Evolutionary conservation across 2,797 vertebrate genomes (phyloP), one percentile per base, ranked within the genome.

Genomic region (Urosaurus nigricauda): DNA sequence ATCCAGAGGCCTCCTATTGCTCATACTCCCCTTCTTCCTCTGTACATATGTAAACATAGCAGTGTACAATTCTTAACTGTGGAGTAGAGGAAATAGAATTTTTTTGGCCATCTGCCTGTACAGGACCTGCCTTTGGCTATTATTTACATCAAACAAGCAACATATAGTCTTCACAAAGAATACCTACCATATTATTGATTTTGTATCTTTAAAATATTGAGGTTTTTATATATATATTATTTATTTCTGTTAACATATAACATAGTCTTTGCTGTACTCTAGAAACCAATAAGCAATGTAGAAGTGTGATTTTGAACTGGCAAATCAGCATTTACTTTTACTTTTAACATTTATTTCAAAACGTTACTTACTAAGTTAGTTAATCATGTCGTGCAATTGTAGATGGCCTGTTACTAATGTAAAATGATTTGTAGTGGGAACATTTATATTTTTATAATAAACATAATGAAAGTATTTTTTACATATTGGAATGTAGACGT

Each of bases 401-500:
- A 98, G 98, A 99, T 98, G 98, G 98, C 98, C 98, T 98, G 97
- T 98, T 98, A 99, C 98, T 99, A 99, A 99, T 99, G 98, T 99
- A 98, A 98, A 99, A 98, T 98, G 98, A 99, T 99, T 99, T 99
- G 98, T 99, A 99, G 98, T 99, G 98, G 98, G 98, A 99, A 98
- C 98, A 98, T 99, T 99, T 99, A 99, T 99, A 99, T 99, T 99
- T 99, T 99, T 99, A 99, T 99, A 99, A 99, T 99, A 99, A 99
- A 99, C 98, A 98, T 98, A 98, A 97, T 97, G 97, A 98, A 99
- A 99, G 98, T 99, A 99, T 99, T 99, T 99, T 99, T 98, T 98
- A 98, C 98, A 98, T 98, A 98, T 98, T 97, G 96, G 97, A 96
- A 98, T 97, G 96, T 93, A 96, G 97, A 98, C 94, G 96, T 97